Percentiles rank a stretch among this genome's conserved stretches.
These are phyloP conservation scores for Imbricaverruca yamaguchii DNA, from an alignment of 2,888 invertebrate species.

Conservation along the genomic window DNA sequence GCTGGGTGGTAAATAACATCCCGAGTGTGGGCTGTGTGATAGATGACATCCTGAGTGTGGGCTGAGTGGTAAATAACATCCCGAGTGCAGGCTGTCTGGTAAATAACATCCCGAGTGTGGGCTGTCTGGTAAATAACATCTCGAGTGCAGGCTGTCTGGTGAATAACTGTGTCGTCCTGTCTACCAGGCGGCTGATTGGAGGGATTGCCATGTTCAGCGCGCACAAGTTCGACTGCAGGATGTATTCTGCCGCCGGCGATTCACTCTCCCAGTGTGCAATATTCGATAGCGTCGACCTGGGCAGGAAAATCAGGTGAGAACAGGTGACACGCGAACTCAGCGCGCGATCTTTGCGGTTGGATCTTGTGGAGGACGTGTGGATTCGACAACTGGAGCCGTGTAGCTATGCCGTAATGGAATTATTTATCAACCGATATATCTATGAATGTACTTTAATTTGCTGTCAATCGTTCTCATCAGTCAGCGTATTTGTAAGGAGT, in stretches of 20 bases:
- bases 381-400: not conserved
- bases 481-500: too few species aligned
- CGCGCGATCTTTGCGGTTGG: not conserved
- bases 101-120: too few species aligned
- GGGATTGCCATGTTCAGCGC: conserved; percentile 10
- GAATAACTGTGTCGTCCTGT: not conserved
- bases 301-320: not conserved
- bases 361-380: not conserved
- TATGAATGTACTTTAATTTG: too few species aligned
- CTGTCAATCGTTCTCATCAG: too few species aligned
- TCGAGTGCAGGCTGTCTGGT: too few species aligned
- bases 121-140: too few species aligned
- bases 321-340: not conserved
- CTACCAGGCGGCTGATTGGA: not conserved
- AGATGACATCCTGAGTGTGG: too few species aligned
- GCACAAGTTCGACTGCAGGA: not conserved
- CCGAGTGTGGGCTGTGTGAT: too few species aligned
- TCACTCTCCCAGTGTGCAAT: not conserved
- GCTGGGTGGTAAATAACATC: too few species aligned
- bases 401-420: not conserved
- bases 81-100: too few species aligned
- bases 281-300: not conserved
- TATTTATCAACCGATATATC: too few species aligned
- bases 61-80: too few species aligned
- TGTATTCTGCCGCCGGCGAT: not conserved